phyloP scores from a whole-genome alignment of 2,888 invertebrate species.

The Drosophila anomalata region DNA sequence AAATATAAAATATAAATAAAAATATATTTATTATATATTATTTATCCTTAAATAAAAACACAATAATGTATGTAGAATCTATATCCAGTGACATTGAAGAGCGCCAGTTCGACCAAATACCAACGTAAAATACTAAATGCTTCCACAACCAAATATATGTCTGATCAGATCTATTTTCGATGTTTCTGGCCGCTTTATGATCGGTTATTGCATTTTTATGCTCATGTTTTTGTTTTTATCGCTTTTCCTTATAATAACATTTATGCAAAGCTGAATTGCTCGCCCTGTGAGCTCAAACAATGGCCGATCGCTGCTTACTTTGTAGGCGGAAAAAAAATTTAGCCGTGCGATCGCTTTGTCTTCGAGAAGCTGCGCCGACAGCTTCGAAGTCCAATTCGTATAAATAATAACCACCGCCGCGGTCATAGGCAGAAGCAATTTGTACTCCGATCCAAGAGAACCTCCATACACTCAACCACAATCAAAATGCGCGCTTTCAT shows the following conservation, averaged over 20 bases:
- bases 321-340: constrained; percentile 74
- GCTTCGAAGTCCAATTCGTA: constrained; percentile 71
- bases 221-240: constrained; percentile 61
- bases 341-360: constrained; percentile 62
- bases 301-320: constrained; percentile 57
- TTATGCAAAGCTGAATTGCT: constrained; percentile 71
- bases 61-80: neutral
- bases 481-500: constrained; percentile 71
- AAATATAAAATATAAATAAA: no score
- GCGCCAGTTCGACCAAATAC: neutral
- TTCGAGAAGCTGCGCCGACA: constrained; percentile 63
- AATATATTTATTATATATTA: no score
- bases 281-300: constrained; percentile 55
- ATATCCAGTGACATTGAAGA: neutral
- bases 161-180: constrained; percentile 19
- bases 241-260: constrained; percentile 73
- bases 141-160: neutral
- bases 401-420: constrained; percentile 63
- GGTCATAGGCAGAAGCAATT: constrained; percentile 62
- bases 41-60: neutral
- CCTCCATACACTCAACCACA: constrained; percentile 32
- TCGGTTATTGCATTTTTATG: constrained; percentile 71
- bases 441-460: constrained; percentile 65
- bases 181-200: constrained; percentile 48
- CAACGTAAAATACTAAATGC: neutral